phyloP scores from a whole-genome alignment of 2,113 vertebrate genomes.

The Poecile atricapillus region DNA sequence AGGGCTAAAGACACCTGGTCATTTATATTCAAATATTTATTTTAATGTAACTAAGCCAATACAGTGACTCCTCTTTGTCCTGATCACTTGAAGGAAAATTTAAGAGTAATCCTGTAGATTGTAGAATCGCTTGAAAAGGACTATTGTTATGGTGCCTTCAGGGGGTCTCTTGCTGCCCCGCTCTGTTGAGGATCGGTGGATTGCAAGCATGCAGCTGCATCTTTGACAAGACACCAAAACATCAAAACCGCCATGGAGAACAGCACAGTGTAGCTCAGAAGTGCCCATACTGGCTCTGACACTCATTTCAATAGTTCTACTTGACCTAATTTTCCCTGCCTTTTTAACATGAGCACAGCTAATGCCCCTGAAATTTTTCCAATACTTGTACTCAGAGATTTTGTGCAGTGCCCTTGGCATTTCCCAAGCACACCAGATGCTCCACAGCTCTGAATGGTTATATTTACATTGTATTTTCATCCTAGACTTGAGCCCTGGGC shows the following conservation, averaged over 20 bases:
- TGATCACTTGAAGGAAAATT: background rate
- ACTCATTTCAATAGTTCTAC: background rate
- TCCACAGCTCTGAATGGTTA: background rate
- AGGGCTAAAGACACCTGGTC: background rate
- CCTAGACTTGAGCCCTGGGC: background rate
- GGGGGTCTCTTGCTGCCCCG: background rate
- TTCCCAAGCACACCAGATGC: background rate
- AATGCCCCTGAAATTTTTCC: slow-evolving; percentile 25
- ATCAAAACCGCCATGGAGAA: background rate
- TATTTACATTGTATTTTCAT: background rate
- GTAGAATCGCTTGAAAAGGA: background rate
- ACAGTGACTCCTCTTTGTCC: background rate
- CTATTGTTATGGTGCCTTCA: background rate
- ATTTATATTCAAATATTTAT: background rate
- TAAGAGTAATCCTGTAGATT: background rate
- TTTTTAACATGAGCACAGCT: background rate
- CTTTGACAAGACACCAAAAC: background rate
- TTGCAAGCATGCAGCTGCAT: background rate
- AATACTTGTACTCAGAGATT: background rate
- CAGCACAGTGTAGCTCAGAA: background rate
- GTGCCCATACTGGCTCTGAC: background rate
- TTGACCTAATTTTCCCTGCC: slow-evolving; percentile 26
- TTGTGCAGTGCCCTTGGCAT: background rate
- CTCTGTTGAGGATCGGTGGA: background rate
- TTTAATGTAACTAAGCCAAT: background rate